Evolutionary conservation across 2,797 vertebrate genomes (phyloP), one percentile per base, ranked within the genome.

Genomic region (Neostethus bicornis): DNA sequence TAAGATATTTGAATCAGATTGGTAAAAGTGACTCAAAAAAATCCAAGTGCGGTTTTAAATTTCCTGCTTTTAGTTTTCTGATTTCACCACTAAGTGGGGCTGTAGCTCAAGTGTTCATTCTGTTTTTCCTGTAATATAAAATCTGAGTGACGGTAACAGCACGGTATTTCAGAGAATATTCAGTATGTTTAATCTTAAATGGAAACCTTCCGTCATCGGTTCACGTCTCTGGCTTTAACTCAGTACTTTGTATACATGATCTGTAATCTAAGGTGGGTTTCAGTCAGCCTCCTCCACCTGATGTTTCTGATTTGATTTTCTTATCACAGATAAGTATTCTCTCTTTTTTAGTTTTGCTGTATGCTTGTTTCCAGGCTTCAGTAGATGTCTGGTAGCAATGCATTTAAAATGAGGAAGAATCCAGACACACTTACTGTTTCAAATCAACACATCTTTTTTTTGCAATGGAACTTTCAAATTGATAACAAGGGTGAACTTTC

Each of bases 71-170:
- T 12, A 28, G 10, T 29, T 29, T 26, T 11, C 11, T 3, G 28
- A 29, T 28, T 43, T 65, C 8, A 37, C 80, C 86, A 84, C 83
- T 75, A 26, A 16, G 81, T 60, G 86, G 85, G 4, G 75, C 80
- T 88, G 80, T 85, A 66, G 79, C 31, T 70, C 60, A 66, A 84
- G 53, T 46, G 46, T 84, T 55, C 10, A 26, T 1, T 1, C 17
- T 2, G 7, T 17, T 28, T 29, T 19, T 14, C 16, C 16, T 46
- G 39, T 51, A 51, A 2, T 50, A 24, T 45, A 54, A 47, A 24
- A 4, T n/a, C 21, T 6, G 9, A 57, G 37, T 21, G 17, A 24
- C 39, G 29, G 26, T 25, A 52, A 32, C 13, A 41, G n/a, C 4
- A 19, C 45, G 38, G 44, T 41, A 14, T 28, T 5, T 6, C 2